Evolutionary conservation across 2,888 invertebrate species (phyloP).

Genomic region (Ennomos quercinarius): DNA sequence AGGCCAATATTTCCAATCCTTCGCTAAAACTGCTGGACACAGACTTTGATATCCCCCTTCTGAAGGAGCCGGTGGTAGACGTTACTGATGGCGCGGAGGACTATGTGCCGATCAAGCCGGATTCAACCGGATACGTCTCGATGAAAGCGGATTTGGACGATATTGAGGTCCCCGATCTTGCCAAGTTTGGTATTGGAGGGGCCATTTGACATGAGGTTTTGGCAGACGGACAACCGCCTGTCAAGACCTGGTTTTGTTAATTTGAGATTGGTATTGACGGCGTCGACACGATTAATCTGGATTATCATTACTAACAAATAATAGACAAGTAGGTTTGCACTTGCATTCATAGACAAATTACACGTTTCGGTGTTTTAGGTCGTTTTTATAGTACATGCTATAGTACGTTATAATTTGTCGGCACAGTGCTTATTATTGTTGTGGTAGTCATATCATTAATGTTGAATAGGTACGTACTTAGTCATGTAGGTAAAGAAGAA

Average conservation of each 20-base stretch:
- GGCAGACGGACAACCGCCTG: slow-evolving; percentile 66
- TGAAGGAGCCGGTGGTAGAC: slow-evolving; percentile 72
- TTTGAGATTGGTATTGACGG: slow-evolving; percentile 8
- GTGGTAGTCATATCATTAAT: no score
- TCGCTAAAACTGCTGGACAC: slow-evolving; percentile 29
- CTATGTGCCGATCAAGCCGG: slow-evolving; percentile 68
- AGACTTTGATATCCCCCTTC: slow-evolving; percentile 59
- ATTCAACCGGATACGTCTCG: slow-evolving; percentile 48
- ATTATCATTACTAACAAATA: no score
- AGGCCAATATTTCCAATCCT: slow-evolving; percentile 67
- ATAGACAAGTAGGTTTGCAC: no score
- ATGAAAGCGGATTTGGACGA: slow-evolving; percentile 65
- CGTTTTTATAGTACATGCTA: no score
- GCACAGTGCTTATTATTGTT: no score
- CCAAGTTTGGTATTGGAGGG: slow-evolving; percentile 65
- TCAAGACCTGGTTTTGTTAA: slow-evolving; percentile 83
- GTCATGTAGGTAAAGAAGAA: no score
- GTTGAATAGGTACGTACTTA: no score
- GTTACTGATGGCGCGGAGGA: slow-evolving; percentile 71
- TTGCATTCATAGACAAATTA: no score
- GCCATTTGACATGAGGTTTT: slow-evolving; percentile 75
- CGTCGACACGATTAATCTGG: no score
- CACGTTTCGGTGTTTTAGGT: no score
- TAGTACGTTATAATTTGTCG: no score
- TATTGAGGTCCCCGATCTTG: slow-evolving; percentile 70